Conservation (phyloP, 2,888 invertebrate genomes). For the Pimpla rufipes region DNA sequence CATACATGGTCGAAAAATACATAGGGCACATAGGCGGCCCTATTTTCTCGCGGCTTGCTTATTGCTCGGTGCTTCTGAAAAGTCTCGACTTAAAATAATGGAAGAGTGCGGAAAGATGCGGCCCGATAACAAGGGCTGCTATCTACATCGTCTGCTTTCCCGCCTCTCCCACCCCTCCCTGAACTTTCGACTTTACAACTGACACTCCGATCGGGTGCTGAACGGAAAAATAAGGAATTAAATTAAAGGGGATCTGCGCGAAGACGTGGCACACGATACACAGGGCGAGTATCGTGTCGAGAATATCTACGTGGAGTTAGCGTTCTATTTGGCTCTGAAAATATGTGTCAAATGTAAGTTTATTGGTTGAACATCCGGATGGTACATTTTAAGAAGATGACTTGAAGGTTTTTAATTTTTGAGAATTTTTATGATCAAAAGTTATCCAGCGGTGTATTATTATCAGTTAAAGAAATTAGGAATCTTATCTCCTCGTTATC, state of each 20-base stretch:
- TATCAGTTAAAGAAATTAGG: neutral
- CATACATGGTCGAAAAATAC: neutral
- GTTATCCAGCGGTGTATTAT: neutral
- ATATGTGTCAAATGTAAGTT: neutral
- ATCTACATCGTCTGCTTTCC: constrained; percentile 23
- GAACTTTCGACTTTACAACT: constrained; percentile 16
- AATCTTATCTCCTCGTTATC: neutral
- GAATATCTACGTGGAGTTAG: neutral
- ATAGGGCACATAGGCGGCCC: constrained; percentile 5
- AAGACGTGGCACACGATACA: neutral
- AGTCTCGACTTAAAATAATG: constrained; percentile 74
- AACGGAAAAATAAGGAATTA: constrained; percentile 1
- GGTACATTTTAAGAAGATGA: neutral
- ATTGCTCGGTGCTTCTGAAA: constrained; percentile 52
- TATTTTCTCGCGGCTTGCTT: constrained; percentile 41
- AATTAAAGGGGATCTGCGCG: neutral
- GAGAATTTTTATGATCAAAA: neutral
- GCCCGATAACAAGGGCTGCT: constrained; percentile 50
- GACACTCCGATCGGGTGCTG: constrained; percentile 13
- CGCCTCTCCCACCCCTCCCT: constrained; percentile 1
- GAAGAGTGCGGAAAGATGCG: constrained; percentile 64
- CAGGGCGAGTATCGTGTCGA: neutral
- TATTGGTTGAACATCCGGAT: neutral
- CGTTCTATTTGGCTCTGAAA: neutral
- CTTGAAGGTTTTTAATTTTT: neutral